Percentiles rank a stretch among this genome's conserved stretches.
These are phyloP conservation scores for Caradrina clavipalpis DNA, from an alignment of 2,888 invertebrate species.

Conservation along the genomic window DNA sequence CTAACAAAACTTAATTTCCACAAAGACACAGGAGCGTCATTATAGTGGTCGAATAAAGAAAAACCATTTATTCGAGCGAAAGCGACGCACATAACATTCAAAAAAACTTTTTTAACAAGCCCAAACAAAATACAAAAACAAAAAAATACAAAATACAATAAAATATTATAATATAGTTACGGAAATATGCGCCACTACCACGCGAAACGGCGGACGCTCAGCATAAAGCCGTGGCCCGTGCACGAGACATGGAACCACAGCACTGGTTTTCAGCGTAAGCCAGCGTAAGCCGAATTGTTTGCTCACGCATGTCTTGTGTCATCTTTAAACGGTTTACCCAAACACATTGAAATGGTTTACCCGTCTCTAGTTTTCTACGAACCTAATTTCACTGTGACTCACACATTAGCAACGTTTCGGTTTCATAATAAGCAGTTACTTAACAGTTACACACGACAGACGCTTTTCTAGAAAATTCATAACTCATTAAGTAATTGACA, in stretches of 20 bases:
- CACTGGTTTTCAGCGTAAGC: no score
- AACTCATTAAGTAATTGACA: conserved; percentile 1
- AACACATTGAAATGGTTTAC: conserved; percentile 4
- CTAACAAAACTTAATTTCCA: neutral
- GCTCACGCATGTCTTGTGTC: conserved; percentile 35
- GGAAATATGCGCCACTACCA: no score
- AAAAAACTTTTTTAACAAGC: no score
- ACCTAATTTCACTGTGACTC: conserved; percentile 50
- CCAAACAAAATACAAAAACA: no score
- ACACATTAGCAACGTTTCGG: conserved; percentile 26
- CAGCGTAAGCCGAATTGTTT: conserved; percentile 34
- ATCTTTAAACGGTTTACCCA: conserved; percentile 14
- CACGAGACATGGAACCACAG: no score
- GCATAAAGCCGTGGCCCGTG: no score
- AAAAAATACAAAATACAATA: no score
- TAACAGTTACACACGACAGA: conserved; percentile 32
- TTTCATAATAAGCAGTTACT: conserved; percentile 45
- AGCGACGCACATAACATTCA: no score
- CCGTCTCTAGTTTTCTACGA: conserved; percentile 16
- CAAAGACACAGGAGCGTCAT: neutral
- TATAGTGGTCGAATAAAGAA: conserved; percentile 12
- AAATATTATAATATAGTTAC: no score
- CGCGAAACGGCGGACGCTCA: no score
- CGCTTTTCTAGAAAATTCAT: conserved; percentile 34
- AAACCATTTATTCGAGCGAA: no score